Base-by-base conservation (phyloP, 2,888 invertebrate genomes). In the Abrostola tripartita region DNA sequence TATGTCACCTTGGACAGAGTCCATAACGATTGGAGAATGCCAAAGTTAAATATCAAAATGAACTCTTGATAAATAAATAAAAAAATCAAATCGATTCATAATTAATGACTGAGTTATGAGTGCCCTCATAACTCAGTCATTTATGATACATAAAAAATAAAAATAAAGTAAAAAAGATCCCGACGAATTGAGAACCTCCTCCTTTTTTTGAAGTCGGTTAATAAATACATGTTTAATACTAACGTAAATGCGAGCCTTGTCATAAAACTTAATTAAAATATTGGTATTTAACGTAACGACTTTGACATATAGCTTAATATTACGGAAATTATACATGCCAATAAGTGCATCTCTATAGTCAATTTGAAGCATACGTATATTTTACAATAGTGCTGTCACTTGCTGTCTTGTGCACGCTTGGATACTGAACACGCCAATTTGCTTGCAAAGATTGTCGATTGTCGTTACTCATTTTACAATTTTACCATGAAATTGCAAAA, bases 351-450 rank as follows among this genome's bases (percentile, higher is more conserved):
- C 54, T 61, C 59, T 47, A 67, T 59, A 56, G 38, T 60, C 47
- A 63, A 51, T 64, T 49, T 40, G 36, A 49, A 63, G 57, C 65
- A 53, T 65, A 64, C 61, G 54, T 65, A 56, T 64, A 71, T 52
- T 64, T 70, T 56, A 72, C 62, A 77, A 78, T 75, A 72, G 65
- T 59, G 50, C 51, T 75, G 72, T 75, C 78, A 65, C 54, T 24
- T 12, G 53, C 42, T 69, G 62, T 71, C 61, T 61, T 64, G 64
- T 58, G 54, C 65, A 54, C 65, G 69, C 62, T 57, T 64, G 53
- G 37, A 56, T 56, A 61, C 61, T 69, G 52, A 59, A 61, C 86
- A 86, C 86, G 86, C 83, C 52, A 85, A 62, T 70, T 83, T 54
- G 83, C 86, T 84, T 87, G 85, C 62, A 38, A 49, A 66, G 56